Percentiles rank a stretch among this genome's conserved stretches.
Conservation (phyloP, 1,140 invertebrate species). For the Drosophila varians region DNA sequence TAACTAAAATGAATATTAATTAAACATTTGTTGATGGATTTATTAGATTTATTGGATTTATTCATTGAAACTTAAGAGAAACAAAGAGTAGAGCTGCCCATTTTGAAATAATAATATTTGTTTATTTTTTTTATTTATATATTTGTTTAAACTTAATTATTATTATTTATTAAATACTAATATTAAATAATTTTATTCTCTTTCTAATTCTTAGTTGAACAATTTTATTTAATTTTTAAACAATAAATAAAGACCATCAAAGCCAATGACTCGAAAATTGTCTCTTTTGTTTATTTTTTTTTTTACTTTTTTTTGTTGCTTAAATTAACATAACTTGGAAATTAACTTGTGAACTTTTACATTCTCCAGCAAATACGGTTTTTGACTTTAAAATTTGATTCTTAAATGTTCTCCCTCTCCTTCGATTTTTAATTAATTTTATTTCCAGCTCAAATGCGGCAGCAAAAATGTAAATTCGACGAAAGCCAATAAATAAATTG, state of each 20-base stretch:
- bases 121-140: too few species aligned
- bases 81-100: too few species aligned
- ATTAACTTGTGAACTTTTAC: slow-evolving; percentile 47
- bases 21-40: too few species aligned
- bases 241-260: background rate
- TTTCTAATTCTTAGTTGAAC: too few species aligned
- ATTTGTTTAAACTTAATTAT: too few species aligned
- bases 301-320: background rate
- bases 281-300: too few species aligned
- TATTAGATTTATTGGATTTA: too few species aligned
- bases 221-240: background rate
- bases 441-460: slow-evolving; percentile 42
- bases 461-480: slow-evolving; percentile 62
- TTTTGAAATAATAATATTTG: too few species aligned
- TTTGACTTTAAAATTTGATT: slow-evolving; percentile 24
- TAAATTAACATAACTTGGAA: slow-evolving; percentile 51
- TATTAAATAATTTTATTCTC: too few species aligned
- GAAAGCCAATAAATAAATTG: background rate
- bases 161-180: too few species aligned
- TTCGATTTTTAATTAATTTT: slow-evolving; percentile 14
- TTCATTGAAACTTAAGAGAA: too few species aligned
- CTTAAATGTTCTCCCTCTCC: background rate
- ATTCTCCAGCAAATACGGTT: slow-evolving; percentile 23
- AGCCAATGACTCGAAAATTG: background rate
- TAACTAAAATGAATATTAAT: too few species aligned